Evolutionary conservation across 2,888 invertebrate genomes (phyloP).

Genomic region (Euclidia mi): DNA sequence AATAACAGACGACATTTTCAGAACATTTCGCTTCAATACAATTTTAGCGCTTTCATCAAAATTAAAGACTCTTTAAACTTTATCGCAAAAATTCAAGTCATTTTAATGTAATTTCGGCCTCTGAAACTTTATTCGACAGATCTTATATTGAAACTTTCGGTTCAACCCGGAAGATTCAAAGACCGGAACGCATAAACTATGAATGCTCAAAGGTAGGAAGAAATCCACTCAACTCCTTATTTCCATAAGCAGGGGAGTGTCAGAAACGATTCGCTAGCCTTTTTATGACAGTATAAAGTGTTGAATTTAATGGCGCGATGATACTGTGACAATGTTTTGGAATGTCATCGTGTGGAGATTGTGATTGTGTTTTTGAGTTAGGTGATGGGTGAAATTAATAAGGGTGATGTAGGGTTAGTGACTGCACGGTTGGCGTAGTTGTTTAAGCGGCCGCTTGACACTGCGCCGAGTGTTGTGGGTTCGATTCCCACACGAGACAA

Average conservation of each 20-base stretch:
- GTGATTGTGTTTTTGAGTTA: not conserved
- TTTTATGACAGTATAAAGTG: conserved; percentile 35
- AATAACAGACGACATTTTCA: too few species aligned
- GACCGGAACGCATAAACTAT: conserved; percentile 28
- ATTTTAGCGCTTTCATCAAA: too few species aligned
- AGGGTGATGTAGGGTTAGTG: too few species aligned
- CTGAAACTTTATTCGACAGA: not conserved
- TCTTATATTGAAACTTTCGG: not conserved
- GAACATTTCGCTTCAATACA: too few species aligned
- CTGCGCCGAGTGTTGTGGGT: too few species aligned
- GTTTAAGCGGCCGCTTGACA: too few species aligned
- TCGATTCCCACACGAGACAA: too few species aligned
- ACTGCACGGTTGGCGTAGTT: too few species aligned
- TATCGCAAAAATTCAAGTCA: too few species aligned
- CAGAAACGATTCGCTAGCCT: conserved; percentile 14
- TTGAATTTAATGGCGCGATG: conserved; percentile 25
- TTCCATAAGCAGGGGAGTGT: conserved; percentile 30
- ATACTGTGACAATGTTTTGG: conserved; percentile 20
- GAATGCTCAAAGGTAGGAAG: conserved; percentile 1
- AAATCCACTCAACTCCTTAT: conserved; percentile 19
- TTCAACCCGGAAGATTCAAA: not conserved
- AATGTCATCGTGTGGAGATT: not conserved
- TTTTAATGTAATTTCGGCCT: too few species aligned
- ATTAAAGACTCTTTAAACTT: too few species aligned
- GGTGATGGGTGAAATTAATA: too few species aligned